phyloP scores from a whole-genome alignment of 2,888 invertebrate species.

The Rhogogaster chlorosoma region DNA sequence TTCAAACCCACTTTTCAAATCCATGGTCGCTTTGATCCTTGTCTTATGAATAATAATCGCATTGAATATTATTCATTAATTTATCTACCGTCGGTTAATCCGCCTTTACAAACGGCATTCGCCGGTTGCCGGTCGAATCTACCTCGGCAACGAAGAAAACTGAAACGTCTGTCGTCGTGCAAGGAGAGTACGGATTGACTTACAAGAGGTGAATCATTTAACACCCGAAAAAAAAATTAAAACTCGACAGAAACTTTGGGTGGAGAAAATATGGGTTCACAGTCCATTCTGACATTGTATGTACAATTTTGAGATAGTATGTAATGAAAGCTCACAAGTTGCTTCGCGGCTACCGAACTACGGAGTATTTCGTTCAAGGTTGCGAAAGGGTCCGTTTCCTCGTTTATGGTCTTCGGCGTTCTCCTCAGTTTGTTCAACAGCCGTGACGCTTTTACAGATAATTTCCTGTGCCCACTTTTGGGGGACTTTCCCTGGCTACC shows the following conservation, averaged over 20 bases:
- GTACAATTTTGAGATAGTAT: neutral
- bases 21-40: neutral
- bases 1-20: neutral
- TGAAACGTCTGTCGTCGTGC: neutral
- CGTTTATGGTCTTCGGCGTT: neutral
- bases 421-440: neutral
- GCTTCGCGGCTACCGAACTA: neutral
- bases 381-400: neutral
- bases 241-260: neutral
- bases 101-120: neutral
- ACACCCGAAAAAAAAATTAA: neutral
- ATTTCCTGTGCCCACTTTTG: neutral
- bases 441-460: neutral
- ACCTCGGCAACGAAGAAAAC: neutral
- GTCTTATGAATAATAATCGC: neutral
- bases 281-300: neutral
- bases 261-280: neutral
- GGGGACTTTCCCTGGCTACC: neutral
- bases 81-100: neutral
- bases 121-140: neutral
- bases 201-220: neutral
- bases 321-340: slow-evolving; percentile 14
- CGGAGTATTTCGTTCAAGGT: slow-evolving; percentile 11
- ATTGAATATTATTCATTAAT: neutral
- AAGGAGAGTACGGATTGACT: neutral